Base-by-base conservation (phyloP, 2,797 vertebrate genomes). In the Aphelocoma californica region DNA sequence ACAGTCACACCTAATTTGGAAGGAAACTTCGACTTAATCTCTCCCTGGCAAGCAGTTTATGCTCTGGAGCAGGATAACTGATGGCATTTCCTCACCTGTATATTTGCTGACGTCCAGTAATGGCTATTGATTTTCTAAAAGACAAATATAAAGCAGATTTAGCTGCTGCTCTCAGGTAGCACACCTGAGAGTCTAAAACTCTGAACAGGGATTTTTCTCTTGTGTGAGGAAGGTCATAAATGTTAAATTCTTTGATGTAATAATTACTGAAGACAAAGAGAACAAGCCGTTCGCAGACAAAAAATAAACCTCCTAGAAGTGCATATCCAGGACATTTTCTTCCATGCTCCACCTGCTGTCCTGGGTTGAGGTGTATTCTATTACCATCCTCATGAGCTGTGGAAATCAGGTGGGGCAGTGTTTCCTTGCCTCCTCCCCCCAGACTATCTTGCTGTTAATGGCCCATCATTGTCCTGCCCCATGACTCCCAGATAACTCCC, bases 1-100 rank as follows among this genome's bases (percentile, higher is more conserved):
- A 61, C 5, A 66, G 9, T 32, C 17, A 8, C 19, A 60, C 5
- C 25, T 2, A 81, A 9, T 0, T 48, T 1, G 21, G 12, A 10
- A 8, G 9, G 2, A 23, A 75, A n/a, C 6, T 58, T 65, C 31
- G 18, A 4, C 18, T 36, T 42, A 53, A 42, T 51, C 24, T 61
- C 13, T 67, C 42, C 12, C 44, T 77, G 58, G 11, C 9, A 77
- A 32, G 31, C 12, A 38, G 12, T 53, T 77, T 19, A 14, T 78
- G 17, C 26, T 53, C 48, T 78, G 26, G 65, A 77, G 34, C 6
- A 61, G 26, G 10, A n/a, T 21, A 66, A 34, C 2, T 60, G 47
- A 13, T 36, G 50, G 20, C 7, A 44, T 67, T 91, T 74, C 18
- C 62, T 69, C n/a, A 54, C 6, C 67, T 26, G 14, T 18, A 4